A percentile compares a stretch with the other conserved stretches of the same genome.
Conservation (phyloP, 2,113 vertebrate genomes). For the Amblyornis subalaris region DNA sequence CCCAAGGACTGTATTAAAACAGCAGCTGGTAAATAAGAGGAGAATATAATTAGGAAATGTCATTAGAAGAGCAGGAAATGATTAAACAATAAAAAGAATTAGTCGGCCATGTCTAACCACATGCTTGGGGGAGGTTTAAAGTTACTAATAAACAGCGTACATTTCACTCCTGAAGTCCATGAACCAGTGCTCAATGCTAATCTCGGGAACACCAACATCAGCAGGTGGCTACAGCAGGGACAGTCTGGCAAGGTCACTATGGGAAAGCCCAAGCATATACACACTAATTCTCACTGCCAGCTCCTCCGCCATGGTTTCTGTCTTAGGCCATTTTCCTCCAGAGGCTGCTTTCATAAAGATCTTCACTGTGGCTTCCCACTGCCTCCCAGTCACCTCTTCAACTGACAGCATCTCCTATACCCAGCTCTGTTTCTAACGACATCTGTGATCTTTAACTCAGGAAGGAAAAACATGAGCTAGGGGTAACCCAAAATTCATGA, state of each 20-base stretch:
- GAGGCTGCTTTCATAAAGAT: not conserved
- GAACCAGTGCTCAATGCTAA: not conserved
- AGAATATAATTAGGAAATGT: not conserved
- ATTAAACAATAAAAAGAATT: slow-evolving; percentile 14
- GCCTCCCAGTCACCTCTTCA: not conserved
- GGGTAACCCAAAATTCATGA: not conserved
- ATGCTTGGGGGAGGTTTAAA: not conserved
- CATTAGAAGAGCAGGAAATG: not conserved
- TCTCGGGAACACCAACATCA: not conserved
- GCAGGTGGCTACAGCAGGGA: not conserved
- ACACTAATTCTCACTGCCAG: not conserved
- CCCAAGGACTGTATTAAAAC: not conserved
- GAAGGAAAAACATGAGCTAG: not conserved
- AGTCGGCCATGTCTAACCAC: not conserved
- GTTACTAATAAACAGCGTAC: not conserved
- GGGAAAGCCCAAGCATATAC: not conserved
- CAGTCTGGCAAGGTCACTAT: fast-evolving
- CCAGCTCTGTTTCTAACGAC: not conserved
- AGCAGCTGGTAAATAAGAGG: slow-evolving; percentile 6
- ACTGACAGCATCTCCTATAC: fast-evolving
- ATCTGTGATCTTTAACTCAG: not conserved
- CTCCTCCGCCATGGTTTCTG: not conserved
- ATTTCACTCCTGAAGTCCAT: not conserved
- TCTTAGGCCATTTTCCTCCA: not conserved
- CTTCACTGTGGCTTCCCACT: not conserved